Evolutionary conservation across 1,140 invertebrate genomes (phyloP), one percentile per base, ranked within the genome.

Genomic region (Meloidogyne floridensis): DNA sequence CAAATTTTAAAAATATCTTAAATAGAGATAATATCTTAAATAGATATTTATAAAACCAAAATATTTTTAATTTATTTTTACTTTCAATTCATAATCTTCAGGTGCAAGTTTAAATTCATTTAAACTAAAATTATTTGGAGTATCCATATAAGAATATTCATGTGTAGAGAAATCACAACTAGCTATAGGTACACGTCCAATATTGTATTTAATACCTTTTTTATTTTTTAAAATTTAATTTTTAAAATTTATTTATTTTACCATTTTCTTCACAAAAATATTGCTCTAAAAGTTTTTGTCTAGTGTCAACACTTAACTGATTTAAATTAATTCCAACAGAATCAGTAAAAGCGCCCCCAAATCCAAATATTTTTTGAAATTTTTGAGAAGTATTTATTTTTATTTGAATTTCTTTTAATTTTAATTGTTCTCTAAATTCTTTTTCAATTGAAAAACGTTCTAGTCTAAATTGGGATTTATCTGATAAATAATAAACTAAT

Each of bases 111-210:
- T 91, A 90, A 94, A 95, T 84, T 93, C 92, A 2, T 91, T 92
- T 7, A 95, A 91, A 5, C 91, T 90, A 4, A 92, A 91, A 90
- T 95, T 94, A 53, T 86, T 77, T 6, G 71, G 70, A 43, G 83
- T 47, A 83, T 94, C 94, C 87, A 93, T 93, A 86, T 94, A 94
- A 0, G 93, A 92, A 86, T 95, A 95, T 1, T 90, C 86, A 73
- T 91, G 92, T 2, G 91, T 93, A 0, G 94, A 94, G 89, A 95
- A 95, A 90, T 97, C 95, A 84, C 93, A 93, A 20, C 94, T 94
- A 20, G 93, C 95, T 65, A 96, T 95, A 1, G 95, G 94, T 2
- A 94, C 92, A 70, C 94, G 90, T 20, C 93, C 93, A 75, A 95
- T 88, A 80, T 92, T 94, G 89, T 95, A 96, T 81, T 93, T 93